These are phyloP conservation scores for Nasua narica DNA, from an alignment of 2,797 vertebrate genomes.

Conservation along the genomic window DNA sequence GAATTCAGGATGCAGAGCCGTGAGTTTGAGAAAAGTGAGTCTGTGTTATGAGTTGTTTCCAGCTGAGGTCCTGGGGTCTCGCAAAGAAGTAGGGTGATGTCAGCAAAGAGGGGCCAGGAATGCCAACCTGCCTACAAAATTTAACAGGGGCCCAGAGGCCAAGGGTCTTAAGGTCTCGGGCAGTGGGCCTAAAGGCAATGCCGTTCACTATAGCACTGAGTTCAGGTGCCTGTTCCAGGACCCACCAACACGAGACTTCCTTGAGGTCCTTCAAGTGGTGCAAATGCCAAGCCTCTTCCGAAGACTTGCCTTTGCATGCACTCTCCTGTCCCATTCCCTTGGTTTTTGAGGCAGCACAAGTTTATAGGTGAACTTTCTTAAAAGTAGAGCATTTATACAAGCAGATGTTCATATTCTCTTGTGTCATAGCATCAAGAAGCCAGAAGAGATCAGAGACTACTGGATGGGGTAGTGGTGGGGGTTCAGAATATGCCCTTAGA, in stretches of 20 bases:
- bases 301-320: not conserved
- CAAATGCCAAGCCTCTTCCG: not conserved
- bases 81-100: not conserved
- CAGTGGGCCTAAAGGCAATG: not conserved
- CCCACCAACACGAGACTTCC: rapidly evolving
- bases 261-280: not conserved
- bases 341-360: not conserved
- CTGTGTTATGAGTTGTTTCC: not conserved
- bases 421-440: not conserved
- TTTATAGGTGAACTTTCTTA: not conserved
- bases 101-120: not conserved
- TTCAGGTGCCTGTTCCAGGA: not conserved
- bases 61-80: not conserved
- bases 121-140: not conserved
- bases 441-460: not conserved
- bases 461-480: not conserved
- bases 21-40: not conserved
- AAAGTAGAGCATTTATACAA: not conserved
- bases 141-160: not conserved
- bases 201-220: not conserved
- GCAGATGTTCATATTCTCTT: not conserved
- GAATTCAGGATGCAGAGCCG: not conserved
- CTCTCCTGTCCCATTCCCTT: not conserved
- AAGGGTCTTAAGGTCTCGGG: not conserved
- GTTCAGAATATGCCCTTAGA: not conserved